Percentiles rank a stretch among this genome's conserved stretches.
These are phyloP conservation scores for Mastomys coucha DNA, from an alignment of 2,113 vertebrate genomes.

Conservation along the genomic window DNA sequence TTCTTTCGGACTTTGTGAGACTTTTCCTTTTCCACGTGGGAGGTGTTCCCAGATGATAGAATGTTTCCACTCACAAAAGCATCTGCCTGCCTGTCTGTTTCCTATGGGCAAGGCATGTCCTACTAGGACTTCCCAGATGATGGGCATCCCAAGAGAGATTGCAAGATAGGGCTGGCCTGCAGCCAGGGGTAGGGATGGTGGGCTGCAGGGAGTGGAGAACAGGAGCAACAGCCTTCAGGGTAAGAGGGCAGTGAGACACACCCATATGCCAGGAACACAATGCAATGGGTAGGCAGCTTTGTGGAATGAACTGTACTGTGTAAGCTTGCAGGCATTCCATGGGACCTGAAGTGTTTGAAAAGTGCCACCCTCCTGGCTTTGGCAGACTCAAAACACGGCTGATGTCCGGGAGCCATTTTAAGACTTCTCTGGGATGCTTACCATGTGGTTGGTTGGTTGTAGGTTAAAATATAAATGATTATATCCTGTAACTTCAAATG, in stretches of 20 bases:
- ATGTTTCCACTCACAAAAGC: not conserved
- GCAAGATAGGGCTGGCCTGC: not conserved
- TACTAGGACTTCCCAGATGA: not conserved
- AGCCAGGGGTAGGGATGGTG: not conserved
- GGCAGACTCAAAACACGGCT: not conserved
- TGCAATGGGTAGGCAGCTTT: not conserved
- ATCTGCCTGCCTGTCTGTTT: conserved; percentile 9
- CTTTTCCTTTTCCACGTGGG: conserved; percentile 22
- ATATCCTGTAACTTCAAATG: not conserved
- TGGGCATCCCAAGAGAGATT: not conserved
- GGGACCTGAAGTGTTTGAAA: not conserved
- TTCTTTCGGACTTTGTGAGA: not conserved
- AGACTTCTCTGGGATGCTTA: not conserved
- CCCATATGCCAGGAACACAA: not conserved
- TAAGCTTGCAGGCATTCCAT: not conserved
- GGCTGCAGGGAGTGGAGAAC: not conserved
- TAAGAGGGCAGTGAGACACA: not conserved
- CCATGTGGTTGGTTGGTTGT: not conserved
- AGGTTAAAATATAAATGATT: not conserved
- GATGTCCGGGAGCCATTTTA: not conserved
- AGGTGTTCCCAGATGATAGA: not conserved
- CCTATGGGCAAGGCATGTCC: conserved; percentile 7
- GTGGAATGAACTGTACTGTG: not conserved
- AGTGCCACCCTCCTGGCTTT: not conserved
- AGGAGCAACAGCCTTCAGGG: not conserved